Evolutionary conservation across 1,140 invertebrate species (phyloP).

Genomic region (Ceratina calcarata): DNA sequence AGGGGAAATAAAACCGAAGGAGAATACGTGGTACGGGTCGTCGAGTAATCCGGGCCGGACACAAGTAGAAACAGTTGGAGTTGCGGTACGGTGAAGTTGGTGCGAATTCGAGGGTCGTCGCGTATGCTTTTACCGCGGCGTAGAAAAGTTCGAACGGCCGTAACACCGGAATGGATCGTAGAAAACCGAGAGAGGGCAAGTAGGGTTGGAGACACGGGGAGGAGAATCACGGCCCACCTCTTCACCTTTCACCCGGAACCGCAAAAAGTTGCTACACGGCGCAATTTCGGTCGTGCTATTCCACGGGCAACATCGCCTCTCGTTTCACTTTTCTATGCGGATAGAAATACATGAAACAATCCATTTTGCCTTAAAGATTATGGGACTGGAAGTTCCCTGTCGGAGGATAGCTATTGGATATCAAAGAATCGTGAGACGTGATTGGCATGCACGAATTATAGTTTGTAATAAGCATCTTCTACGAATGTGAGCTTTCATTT

Average conservation of each 20-base stretch:
- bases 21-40: neutral
- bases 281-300: conserved; percentile 21
- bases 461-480: too few species aligned
- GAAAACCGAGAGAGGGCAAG: neutral
- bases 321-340: neutral
- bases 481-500: neutral
- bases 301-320: neutral
- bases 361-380: neutral
- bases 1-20: conserved; percentile 29
- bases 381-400: neutral
- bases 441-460: too few species aligned
- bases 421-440: too few species aligned
- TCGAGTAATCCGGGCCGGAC: conserved; percentile 5
- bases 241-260: neutral
- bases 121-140: neutral
- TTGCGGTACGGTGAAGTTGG: conserved; percentile 46
- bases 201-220: neutral
- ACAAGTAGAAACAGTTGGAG: conserved; percentile 25
- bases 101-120: conserved; percentile 40
- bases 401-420: neutral
- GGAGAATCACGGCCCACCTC: neutral
- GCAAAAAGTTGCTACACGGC: conserved; percentile 30
- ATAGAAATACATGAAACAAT: conserved; percentile 4
- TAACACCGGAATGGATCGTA: conserved; percentile 26
- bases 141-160: conserved; percentile 37